Conservation (phyloP, 23 tunicate species). For the Trididemnum miniatum region DNA sequence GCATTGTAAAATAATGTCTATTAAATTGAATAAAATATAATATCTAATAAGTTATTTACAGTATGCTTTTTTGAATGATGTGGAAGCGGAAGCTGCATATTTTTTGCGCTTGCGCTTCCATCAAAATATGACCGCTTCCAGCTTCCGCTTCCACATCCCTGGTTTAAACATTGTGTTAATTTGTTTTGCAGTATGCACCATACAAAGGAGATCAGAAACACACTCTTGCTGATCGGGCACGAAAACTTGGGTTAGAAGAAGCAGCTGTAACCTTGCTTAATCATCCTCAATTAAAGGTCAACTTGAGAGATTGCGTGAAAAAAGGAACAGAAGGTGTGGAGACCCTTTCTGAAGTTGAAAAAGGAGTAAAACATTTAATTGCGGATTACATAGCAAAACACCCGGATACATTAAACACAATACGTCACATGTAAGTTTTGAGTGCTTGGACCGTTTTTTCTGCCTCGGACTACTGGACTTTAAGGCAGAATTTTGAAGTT, state of each 20-base stretch:
- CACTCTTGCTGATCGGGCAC: constrained; percentile 70
- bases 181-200: constrained; percentile 49
- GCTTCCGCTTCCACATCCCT: too few relatives aligned
- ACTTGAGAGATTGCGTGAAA: constrained; percentile 53
- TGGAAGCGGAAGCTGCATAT: too few relatives aligned
- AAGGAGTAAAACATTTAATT: constrained; percentile 66
- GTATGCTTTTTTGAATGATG: too few relatives aligned
- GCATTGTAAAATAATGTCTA: too few relatives aligned
- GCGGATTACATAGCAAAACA: constrained; percentile 75
- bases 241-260: constrained; percentile 67
- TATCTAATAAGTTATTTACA: too few relatives aligned
- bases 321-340: constrained; percentile 60
- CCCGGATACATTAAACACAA: constrained; percentile 37
- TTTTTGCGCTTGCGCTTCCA: too few relatives aligned
- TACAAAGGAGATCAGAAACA: constrained; percentile 58
- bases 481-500: neutral
- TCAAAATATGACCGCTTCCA: too few relatives aligned
- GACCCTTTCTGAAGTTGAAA: constrained; percentile 63
- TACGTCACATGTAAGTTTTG: constrained; percentile 37
- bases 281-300: constrained; percentile 12
- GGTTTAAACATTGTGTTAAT: neutral
- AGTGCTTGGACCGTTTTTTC: too few relatives aligned
- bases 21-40: too few relatives aligned
- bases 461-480: too few relatives aligned
- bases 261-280: constrained; percentile 46